Evolutionary conservation across 2,888 invertebrate species (phyloP).

Genomic region (Steinernema carpocapsae): DNA sequence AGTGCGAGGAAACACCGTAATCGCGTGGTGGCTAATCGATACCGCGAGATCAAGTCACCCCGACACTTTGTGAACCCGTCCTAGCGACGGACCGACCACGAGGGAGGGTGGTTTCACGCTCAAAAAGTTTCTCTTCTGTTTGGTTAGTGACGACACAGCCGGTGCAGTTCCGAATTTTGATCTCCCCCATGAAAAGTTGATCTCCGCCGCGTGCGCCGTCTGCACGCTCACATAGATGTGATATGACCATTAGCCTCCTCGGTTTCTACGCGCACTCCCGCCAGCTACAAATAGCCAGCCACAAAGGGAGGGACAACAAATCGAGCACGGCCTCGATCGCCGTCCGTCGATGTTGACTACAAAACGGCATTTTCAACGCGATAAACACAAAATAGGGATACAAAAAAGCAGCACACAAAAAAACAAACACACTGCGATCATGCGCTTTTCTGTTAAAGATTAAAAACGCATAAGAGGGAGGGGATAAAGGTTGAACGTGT

Average conservation of each 20-base stretch:
- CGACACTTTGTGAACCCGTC: neutral
- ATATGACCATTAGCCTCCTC: constrained; percentile 27
- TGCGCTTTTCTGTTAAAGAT: constrained; percentile 4
- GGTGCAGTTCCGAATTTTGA: neutral
- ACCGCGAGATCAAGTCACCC: neutral
- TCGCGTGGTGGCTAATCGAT: neutral
- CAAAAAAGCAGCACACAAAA: neutral
- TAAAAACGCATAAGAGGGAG: constrained; percentile 3
- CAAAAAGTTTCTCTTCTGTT: constrained; percentile 2
- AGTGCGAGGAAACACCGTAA: neutral
- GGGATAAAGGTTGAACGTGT: constrained; percentile 19
- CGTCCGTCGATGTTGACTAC: neutral
- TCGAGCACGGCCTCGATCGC: neutral
- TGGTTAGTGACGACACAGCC: neutral
- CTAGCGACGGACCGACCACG: neutral
- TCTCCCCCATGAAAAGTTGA: neutral
- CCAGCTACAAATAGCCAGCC: neutral
- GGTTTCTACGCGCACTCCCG: neutral
- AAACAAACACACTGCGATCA: neutral
- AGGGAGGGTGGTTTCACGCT: neutral
- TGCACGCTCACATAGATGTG: too few species aligned
- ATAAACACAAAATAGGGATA: neutral
- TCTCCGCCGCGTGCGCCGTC: constrained; percentile 27
- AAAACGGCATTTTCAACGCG: neutral
- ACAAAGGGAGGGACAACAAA: neutral